A percentile compares a stretch with the other conserved stretches of the same genome.
phyloP scores from a whole-genome alignment of 2,888 invertebrate species.

The Drosophila pegasa region DNA sequence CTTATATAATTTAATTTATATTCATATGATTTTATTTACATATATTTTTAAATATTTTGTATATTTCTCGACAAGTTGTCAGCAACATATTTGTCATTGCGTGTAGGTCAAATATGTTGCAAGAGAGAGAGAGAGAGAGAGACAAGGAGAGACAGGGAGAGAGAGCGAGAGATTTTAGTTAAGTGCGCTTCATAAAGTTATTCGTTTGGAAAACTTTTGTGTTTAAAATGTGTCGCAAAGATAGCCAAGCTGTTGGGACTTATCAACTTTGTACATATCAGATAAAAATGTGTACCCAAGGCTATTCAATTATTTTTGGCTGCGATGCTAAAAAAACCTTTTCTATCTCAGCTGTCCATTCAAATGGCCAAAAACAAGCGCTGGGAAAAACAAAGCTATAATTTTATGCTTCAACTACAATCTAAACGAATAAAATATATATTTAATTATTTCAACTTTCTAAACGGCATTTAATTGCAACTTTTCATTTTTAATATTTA shows the following conservation, averaged over 20 bases:
- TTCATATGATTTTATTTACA: conserved; percentile 35
- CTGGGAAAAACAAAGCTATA: neutral
- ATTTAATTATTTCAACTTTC: neutral
- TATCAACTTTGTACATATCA: conserved; percentile 7
- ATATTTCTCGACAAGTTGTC: conserved; percentile 1
- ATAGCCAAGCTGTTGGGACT: conserved; percentile 9
- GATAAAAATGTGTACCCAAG: conserved; percentile 8
- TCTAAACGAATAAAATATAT: neutral
- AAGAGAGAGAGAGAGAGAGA: neutral
- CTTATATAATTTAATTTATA: conserved; percentile 75
- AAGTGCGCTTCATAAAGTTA: conserved; percentile 14
- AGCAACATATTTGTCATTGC: conserved; percentile 71
- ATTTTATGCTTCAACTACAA: neutral
- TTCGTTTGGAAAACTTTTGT: conserved; percentile 18
- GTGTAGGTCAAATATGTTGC: conserved; percentile 69
- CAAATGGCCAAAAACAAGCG: neutral
- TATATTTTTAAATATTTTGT: conserved; percentile 10
- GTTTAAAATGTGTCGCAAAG: conserved; percentile 1
- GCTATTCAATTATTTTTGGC: conserved; percentile 3
- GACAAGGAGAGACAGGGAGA: too few species aligned
- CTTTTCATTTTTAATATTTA: neutral
- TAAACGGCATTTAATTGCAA: neutral
- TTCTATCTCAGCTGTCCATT: neutral
- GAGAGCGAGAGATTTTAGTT: conserved; percentile 5
- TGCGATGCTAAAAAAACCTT: neutral